phyloP scores from a whole-genome alignment of 1,140 invertebrate species.

The Condylostylus longicornis region DNA sequence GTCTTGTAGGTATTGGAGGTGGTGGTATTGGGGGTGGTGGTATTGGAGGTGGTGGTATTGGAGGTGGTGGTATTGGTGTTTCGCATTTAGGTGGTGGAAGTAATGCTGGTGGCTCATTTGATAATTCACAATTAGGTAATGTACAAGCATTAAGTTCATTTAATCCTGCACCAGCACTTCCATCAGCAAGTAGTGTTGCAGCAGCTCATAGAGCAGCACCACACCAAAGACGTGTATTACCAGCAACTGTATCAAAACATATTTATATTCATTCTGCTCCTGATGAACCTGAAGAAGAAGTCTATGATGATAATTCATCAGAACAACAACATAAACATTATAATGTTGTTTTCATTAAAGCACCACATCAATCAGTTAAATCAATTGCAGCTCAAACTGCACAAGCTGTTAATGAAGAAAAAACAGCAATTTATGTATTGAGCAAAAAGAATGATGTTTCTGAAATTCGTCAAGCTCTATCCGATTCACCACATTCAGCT shows the following conservation, averaged over 20 bases:
- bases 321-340: constrained; percentile 51
- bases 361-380: constrained; percentile 47
- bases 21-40: too few species aligned
- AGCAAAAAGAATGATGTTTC: constrained; percentile 40
- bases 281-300: constrained; percentile 31
- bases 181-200: too few species aligned
- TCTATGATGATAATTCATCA: constrained; percentile 41
- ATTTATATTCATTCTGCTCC: constrained; percentile 30
- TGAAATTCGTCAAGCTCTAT: constrained; percentile 8
- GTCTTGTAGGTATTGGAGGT: too few species aligned
- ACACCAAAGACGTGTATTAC: too few species aligned
- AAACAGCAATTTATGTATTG: constrained; percentile 65
- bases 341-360: constrained; percentile 72
- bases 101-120: too few species aligned
- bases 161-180: neutral
- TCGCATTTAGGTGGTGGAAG: too few species aligned
- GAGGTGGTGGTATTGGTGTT: too few species aligned
- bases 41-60: too few species aligned
- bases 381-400: constrained; percentile 44
- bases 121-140: neutral
- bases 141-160: neutral
- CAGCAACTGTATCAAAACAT: constrained; percentile 36
- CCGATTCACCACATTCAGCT: constrained; percentile 5
- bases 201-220: too few species aligned
- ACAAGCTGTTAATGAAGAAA: constrained; percentile 49